Conservation (phyloP, 1,140 invertebrate species). For the Maconellicoccus hirsutus region DNA sequence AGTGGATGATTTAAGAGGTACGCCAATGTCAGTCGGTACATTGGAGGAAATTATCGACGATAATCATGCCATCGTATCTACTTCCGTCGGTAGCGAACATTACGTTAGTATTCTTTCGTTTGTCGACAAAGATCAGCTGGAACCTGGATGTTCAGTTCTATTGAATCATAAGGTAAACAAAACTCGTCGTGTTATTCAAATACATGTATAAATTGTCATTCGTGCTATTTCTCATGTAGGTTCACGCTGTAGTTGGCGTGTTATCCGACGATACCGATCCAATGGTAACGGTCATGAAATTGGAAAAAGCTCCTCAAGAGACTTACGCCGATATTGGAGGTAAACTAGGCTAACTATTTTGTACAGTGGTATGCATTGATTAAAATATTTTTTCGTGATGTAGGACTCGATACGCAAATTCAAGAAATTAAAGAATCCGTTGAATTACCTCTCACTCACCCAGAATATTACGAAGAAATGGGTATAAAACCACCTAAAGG, state of each 20-base stretch:
- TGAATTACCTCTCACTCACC: constrained; percentile 95
- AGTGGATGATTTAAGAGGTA: constrained; percentile 96
- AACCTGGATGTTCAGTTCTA: constrained; percentile 96
- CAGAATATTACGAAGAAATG: constrained; percentile 99
- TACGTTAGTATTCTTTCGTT: constrained; percentile 99
- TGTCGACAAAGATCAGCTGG: constrained; percentile 98
- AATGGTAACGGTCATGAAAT: constrained; percentile 99
- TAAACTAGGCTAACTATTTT: constrained; percentile 28
- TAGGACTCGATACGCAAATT: constrained; percentile 79
- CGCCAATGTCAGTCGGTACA: constrained; percentile 99
- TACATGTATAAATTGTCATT: background rate
- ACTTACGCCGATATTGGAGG: constrained; percentile 99
- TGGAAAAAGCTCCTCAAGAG: constrained; percentile 99
- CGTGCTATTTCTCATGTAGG: constrained; percentile 36
- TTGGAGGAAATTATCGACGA: constrained; percentile 99
- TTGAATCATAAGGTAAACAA: constrained; percentile 87
- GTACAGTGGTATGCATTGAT: constrained; percentile 19
- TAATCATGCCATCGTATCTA: constrained; percentile 99
- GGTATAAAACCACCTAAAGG: constrained; percentile 99
- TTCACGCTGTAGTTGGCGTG: constrained; percentile 96
- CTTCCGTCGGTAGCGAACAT: constrained; percentile 98
- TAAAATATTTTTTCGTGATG: background rate
- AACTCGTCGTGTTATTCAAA: background rate
- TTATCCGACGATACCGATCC: constrained; percentile 99
- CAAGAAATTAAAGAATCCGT: constrained; percentile 99